phyloP scores from a whole-genome alignment of 2,888 invertebrate genomes.

The Chrysolina americana region DNA sequence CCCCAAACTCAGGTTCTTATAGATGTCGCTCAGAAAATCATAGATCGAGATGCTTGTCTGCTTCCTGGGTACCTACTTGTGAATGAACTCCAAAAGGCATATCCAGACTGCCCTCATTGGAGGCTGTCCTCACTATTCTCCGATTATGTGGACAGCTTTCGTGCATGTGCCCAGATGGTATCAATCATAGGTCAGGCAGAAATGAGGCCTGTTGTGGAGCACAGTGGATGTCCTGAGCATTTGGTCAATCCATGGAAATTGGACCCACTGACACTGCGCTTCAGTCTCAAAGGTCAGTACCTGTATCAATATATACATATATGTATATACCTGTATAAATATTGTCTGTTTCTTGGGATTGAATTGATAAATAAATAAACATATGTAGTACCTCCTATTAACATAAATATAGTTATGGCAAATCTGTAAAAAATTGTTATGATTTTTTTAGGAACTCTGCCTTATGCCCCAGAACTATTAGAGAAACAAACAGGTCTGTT shows the following conservation, averaged over 20 bases:
- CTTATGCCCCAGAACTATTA: constrained; percentile 89
- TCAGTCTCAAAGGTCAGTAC: constrained; percentile 74
- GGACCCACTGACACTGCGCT: constrained; percentile 84
- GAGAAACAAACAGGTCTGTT: constrained; percentile 91
- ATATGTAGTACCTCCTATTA: no score
- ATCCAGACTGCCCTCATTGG: constrained; percentile 94
- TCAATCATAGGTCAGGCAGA: constrained; percentile 91
- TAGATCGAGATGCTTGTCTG: constrained; percentile 92
- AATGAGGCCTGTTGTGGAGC: constrained; percentile 95
- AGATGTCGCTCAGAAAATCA: constrained; percentile 88
- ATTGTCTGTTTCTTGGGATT: no score
- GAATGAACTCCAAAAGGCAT: constrained; percentile 93
- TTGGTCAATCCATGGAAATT: constrained; percentile 94
- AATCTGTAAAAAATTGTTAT: background rate
- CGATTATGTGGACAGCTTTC: constrained; percentile 92
- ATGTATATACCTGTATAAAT: no score
- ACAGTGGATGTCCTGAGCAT: constrained; percentile 91
- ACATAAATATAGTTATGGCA: background rate
- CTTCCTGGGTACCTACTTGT: constrained; percentile 96
- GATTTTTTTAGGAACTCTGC: constrained; percentile 75
- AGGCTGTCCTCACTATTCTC: constrained; percentile 89
- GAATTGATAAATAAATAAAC: no score
- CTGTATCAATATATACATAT: no score
- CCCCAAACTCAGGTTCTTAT: constrained; percentile 87
- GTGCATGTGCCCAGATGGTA: constrained; percentile 95